Evolutionary conservation across 2,797 vertebrate species (phyloP), one percentile per base, ranked within the genome.

Genomic region (Prunella strophiata): DNA sequence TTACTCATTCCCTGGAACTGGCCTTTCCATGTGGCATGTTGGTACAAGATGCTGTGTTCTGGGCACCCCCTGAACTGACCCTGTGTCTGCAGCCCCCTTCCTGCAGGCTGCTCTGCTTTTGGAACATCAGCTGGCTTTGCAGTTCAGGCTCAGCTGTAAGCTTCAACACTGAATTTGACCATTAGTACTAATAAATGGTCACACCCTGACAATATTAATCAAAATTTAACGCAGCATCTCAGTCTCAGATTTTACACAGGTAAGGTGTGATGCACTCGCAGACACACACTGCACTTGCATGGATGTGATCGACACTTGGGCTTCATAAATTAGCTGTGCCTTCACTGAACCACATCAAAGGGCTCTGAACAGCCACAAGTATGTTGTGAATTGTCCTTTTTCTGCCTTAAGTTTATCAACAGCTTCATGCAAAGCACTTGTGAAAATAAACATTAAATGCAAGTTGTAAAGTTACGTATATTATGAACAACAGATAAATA

Each of bases 241-340:
- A 54, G 0, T 25, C 25, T 16, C 3, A 2, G 40, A 14, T n/a
- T 86, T 50, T 50, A 52, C 70, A 52, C 48, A 16, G 0, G 3
- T 17, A 18, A 80, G 20, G 38, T 40, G 30, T 0, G 4, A 51
- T 7, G 71, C 34, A 10, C 20, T 6, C 12, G 45, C 26, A 73
- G 51, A 27, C 42, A 50, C 42, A 7, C 54, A 10, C 17, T 25
- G 40, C n/a, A 11, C 32, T 40, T 30, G 16, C n/a, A 42, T 1
- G 27, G 61, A 57, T 9, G 3, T 4, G 36, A 40, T 17, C 0
- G 0, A 19, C 18, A 20, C 21, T 58, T 42, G 59, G 25, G 21
- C 74, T 79, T 55, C 40, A 16, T 38, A 34, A 59, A 71, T 71
- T 10, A 79, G 36, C 14, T 61, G 13, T 43, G 18, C 63, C 73